Evolutionary conservation across 1,140 invertebrate genomes (phyloP).

Genomic region (Physella acuta): DNA sequence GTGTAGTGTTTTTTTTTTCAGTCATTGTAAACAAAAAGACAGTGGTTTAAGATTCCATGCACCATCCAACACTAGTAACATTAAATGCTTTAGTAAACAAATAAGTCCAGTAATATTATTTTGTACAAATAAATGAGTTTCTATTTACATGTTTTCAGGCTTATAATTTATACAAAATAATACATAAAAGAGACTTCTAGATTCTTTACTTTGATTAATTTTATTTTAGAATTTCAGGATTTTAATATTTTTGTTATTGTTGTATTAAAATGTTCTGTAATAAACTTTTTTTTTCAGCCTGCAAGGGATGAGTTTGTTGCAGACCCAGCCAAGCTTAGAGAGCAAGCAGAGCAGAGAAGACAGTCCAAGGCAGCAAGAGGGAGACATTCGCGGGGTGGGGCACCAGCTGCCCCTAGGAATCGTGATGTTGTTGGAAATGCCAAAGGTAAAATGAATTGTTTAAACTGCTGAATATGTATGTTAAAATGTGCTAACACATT

Average conservation of each 20-base stretch:
- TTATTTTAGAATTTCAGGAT: no score
- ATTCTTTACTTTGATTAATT: no score
- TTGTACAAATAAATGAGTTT: no score
- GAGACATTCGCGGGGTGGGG: slow-evolving; percentile 32
- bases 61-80: no score
- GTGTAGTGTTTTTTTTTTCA: background rate
- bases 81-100: no score
- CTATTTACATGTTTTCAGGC: no score
- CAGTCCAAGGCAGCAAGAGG: slow-evolving; percentile 52
- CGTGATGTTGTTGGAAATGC: slow-evolving; percentile 43
- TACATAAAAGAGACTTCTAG: no score
- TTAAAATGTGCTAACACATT: background rate
- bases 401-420: background rate
- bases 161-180: no score
- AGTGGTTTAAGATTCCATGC: no score
- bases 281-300: background rate
- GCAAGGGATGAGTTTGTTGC: slow-evolving; percentile 67
- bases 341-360: slow-evolving; percentile 67
- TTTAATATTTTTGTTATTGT: background rate
- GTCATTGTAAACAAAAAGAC: no score
- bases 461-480: background rate
- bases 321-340: slow-evolving; percentile 75
- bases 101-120: no score
- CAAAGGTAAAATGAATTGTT: slow-evolving; percentile 63
- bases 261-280: background rate